A percentile compares a stretch with the other conserved stretches of the same genome.
phyloP scores from a whole-genome alignment of 2,797 vertebrate species.

The Semotilus atromaculatus region DNA sequence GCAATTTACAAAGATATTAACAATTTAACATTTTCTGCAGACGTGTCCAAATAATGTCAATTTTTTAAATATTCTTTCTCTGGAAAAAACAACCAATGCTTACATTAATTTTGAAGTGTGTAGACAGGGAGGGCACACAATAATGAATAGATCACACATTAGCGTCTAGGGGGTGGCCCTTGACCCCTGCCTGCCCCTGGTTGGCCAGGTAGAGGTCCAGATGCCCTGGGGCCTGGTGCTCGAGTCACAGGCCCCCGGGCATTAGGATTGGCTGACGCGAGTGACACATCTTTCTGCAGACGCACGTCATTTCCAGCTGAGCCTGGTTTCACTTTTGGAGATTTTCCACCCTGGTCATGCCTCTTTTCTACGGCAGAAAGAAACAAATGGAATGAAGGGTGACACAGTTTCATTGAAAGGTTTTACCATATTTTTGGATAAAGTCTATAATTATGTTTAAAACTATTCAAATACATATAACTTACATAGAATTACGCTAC shows the following conservation, averaged over 20 bases:
- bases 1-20: not conserved
- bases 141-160: not conserved
- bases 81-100: not conserved
- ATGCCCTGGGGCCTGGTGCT: slow-evolving; percentile 61
- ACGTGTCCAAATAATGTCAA: not conserved
- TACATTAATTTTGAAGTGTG: not conserved
- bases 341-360: slow-evolving; percentile 53
- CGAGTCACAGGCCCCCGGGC: slow-evolving; percentile 67
- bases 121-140: not conserved
- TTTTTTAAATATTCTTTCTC: not conserved
- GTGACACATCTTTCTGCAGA: slow-evolving; percentile 70
- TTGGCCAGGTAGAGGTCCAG: slow-evolving; percentile 64
- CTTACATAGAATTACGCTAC: not conserved
- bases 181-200: slow-evolving; percentile 67
- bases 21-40: not conserved
- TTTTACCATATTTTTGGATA: not conserved
- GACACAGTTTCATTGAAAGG: not conserved
- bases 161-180: slow-evolving; percentile 41
- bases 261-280: slow-evolving; percentile 69
- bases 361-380: slow-evolving; percentile 69
- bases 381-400: slow-evolving; percentile 12
- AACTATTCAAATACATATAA: not conserved
- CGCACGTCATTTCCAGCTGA: slow-evolving; percentile 67
- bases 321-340: slow-evolving; percentile 71
- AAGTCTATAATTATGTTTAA: not conserved